Evolutionary conservation across 2,113 vertebrate species (phyloP).

Genomic region (Panurus biarmicus): DNA sequence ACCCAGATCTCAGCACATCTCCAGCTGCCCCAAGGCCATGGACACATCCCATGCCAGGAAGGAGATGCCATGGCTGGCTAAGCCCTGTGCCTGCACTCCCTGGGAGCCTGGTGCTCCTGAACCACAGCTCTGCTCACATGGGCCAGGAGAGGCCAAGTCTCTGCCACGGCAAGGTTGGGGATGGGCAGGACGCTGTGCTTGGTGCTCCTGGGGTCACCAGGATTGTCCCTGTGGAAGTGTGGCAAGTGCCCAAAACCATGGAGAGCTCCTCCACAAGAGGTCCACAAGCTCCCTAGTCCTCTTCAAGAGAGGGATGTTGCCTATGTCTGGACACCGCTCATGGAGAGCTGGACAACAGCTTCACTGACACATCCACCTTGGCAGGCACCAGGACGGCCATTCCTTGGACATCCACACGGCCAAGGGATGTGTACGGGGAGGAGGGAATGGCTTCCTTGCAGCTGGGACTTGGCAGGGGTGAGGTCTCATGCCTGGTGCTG

Average conservation of each 20-base stretch:
- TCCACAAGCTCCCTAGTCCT: neutral
- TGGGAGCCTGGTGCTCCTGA: neutral
- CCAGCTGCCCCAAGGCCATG: neutral
- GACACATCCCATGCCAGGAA: neutral
- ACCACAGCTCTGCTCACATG: neutral
- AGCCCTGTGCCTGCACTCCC: neutral
- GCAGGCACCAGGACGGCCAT: rapidly evolving
- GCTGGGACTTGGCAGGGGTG: slow-evolving; percentile 32
- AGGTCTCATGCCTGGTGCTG: slow-evolving; percentile 16
- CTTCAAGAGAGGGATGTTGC: neutral
- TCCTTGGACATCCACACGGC: neutral
- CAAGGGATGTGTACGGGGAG: neutral
- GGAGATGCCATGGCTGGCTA: neutral
- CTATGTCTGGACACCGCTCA: neutral
- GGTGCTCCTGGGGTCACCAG: neutral
- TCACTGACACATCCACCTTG: neutral
- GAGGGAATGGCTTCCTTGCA: neutral
- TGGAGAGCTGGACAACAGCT: neutral
- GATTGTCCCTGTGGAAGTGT: neutral
- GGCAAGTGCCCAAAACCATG: neutral
- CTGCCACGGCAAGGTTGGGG: neutral
- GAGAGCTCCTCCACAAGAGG: neutral
- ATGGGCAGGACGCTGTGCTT: rapidly evolving
- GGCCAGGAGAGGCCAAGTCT: neutral
- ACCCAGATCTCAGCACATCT: neutral